These are phyloP conservation scores for Lateolabrax maculatus DNA, from an alignment of 2,797 vertebrate species.

Conservation along the genomic window DNA sequence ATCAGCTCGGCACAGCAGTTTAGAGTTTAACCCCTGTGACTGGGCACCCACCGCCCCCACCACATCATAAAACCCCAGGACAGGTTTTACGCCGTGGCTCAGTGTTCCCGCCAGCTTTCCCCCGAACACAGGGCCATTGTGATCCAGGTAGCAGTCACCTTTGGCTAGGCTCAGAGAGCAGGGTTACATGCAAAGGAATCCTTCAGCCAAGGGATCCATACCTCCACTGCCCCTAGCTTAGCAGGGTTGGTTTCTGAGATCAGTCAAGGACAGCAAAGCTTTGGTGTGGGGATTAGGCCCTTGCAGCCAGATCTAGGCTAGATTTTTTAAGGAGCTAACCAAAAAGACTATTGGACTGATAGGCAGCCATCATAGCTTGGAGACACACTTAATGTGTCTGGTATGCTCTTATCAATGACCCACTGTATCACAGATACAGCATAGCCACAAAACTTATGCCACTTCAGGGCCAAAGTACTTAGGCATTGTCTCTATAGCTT, in stretches of 20 bases:
- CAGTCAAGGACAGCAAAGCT: constrained; percentile 73
- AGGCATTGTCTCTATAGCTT: constrained; percentile 50
- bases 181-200: constrained; percentile 63
- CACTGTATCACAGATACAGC: constrained; percentile 21
- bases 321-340: constrained; percentile 67
- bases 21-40: constrained; percentile 68
- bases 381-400: constrained; percentile 38
- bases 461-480: constrained; percentile 51
- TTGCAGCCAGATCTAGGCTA: constrained; percentile 61
- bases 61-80: constrained; percentile 31
- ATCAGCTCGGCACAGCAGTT: constrained; percentile 70
- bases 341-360: constrained; percentile 49
- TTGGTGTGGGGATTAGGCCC: constrained; percentile 75
- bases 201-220: constrained; percentile 57
- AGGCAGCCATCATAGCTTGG: constrained; percentile 40
- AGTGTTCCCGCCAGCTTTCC: constrained; percentile 39
- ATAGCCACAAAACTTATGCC: constrained; percentile 40
- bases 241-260: constrained; percentile 67
- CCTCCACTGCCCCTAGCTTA: constrained; percentile 60
- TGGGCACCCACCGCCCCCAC: constrained; percentile 44
- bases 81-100: constrained; percentile 36
- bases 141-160: constrained; percentile 63
- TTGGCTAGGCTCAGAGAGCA: constrained; percentile 54
- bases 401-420: constrained; percentile 28
- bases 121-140: constrained; percentile 36